Evolutionary conservation across 2,113 vertebrate genomes (phyloP).

Genomic region (Micronycteris hirsuta): DNA sequence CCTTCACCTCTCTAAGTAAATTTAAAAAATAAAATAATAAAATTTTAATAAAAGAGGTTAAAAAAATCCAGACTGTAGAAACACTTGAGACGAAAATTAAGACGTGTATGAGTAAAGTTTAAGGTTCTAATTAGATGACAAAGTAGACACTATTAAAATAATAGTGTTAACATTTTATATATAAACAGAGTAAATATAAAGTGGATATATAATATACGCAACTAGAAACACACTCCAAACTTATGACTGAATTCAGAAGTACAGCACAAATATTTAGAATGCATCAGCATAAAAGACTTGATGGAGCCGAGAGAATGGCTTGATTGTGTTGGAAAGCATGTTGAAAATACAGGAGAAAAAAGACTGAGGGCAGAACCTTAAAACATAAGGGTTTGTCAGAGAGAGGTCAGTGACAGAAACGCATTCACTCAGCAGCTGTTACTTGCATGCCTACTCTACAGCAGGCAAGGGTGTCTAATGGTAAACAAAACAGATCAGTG

Average conservation of each 20-base stretch:
- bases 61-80: neutral
- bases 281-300: neutral
- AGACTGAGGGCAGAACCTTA: neutral
- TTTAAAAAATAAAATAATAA: neutral
- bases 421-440: neutral
- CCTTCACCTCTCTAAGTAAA: no score
- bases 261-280: neutral
- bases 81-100: neutral
- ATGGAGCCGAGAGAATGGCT: neutral
- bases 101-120: neutral
- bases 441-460: neutral
- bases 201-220: neutral
- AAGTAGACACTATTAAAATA: neutral
- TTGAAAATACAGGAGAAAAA: neutral
- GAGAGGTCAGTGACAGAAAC: neutral
- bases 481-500: neutral
- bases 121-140: neutral
- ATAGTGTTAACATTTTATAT: neutral
- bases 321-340: neutral
- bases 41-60: neutral
- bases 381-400: neutral
- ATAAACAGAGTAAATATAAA: neutral
- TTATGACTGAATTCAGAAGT: neutral
- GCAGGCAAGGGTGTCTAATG: neutral
- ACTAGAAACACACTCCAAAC: neutral